Evolutionary conservation across 2,797 vertebrate species (phyloP).

Genomic region (Sciaenops ocellatus): DNA sequence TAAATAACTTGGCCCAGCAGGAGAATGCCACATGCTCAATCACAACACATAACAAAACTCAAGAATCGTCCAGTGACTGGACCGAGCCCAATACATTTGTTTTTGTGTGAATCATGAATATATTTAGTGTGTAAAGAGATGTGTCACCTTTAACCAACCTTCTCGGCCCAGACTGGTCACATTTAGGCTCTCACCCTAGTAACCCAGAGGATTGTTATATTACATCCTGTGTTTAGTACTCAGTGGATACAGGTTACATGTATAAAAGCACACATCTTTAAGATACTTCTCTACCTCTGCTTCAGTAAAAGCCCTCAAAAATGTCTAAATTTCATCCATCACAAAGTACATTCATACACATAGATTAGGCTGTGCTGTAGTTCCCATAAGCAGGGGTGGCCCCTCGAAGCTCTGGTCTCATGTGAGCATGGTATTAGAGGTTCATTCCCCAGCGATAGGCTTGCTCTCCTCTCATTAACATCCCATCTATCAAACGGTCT

Average conservation of each 20-base stretch:
- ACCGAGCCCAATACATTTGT: neutral
- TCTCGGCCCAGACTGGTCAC: neutral
- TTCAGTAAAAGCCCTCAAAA: neutral
- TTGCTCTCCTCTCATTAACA: conserved; percentile 79
- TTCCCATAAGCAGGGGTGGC: conserved; percentile 47
- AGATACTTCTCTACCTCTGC: neutral
- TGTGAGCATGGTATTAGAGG: conserved; percentile 55
- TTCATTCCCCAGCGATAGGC: conserved; percentile 46
- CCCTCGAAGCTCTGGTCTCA: conserved; percentile 31
- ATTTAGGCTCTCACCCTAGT: neutral
- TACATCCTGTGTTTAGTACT: neutral
- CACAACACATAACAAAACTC: too few relatives aligned
- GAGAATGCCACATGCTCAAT: too few relatives aligned
- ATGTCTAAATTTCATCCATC: neutral
- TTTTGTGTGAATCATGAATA: neutral
- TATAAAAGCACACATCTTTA: too few relatives aligned
- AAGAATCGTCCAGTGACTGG: too few relatives aligned
- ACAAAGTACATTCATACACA: neutral
- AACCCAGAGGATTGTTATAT: neutral
- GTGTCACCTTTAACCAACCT: neutral
- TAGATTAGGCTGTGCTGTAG: neutral
- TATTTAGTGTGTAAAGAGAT: neutral
- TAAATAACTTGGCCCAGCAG: too few relatives aligned
- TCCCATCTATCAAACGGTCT: conserved; percentile 68
- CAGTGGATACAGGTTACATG: neutral